Base-by-base conservation (phyloP, 1,140 invertebrate species). In the Drosophila chauvacae region DNA sequence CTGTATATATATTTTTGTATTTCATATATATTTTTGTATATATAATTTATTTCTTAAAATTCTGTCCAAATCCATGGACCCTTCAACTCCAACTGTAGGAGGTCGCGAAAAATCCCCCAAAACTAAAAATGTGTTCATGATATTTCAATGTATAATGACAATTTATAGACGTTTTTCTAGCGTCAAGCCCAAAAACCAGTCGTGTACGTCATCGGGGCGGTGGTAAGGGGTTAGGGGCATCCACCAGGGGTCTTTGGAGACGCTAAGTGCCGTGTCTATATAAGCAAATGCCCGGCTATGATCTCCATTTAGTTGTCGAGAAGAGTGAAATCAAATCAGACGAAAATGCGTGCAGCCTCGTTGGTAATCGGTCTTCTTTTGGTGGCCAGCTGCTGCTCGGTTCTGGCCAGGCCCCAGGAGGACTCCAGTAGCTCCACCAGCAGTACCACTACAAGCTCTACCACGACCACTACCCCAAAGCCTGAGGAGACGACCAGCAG, bases 221-320 rank as follows among this genome's bases (percentile, higher is more conserved):
- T 23, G 23, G 23, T 23, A 23, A 23, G 23, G 48, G n/a, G 39
- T 13, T 48, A 14, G 23, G n/a, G 33, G 14, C 13, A 7, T 30
- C 30, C 30, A 30, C 7, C 30, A 7, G 7, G 23, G 7, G 0
- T 16, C 7, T 35, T 11, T 35, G 47, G 23, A 41, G 23, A 23
- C 70, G 74, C 62, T 69, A 59, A 79, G 44, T 68, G 70, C 37
- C 26, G 37, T 20, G 45, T 62, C 56, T 69, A 78, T 78, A 72
- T 90, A 88, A 80, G 71, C 70, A 71, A 81, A 55, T 73, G 64
- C 35, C 81, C 20, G 41, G 13, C 51, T 14, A 16, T 48, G 66
- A 58, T 39, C 45, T 69, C 56, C 48, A 71, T 72, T 88, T 81
- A 88, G 84, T 88, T 76, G 65, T 55, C 73, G 55, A 63, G 50